phyloP scores from a whole-genome alignment of 2,888 invertebrate genomes.

The Lasioglossum leucozonium region DNA sequence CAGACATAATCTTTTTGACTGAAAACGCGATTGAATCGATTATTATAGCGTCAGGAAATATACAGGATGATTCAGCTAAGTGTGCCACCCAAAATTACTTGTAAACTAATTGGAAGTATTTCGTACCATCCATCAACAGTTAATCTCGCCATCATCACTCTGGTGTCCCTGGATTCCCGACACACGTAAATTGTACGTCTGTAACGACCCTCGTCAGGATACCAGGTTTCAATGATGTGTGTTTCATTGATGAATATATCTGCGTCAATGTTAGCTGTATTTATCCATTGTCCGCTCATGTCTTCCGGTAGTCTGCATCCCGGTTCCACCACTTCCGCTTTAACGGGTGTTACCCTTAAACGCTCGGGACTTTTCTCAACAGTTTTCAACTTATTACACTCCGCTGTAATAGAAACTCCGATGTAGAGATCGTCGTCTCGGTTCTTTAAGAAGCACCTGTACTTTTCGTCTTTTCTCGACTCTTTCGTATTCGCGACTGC shows the following conservation, averaged over 20 bases:
- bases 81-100: background rate
- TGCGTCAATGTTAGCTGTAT: slow-evolving; percentile 98
- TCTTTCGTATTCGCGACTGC: slow-evolving; percentile 99
- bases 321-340: slow-evolving; percentile 95
- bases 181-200: slow-evolving; percentile 97
- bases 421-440: slow-evolving; percentile 96
- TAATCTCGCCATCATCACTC: slow-evolving; percentile 98
- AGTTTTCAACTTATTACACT: slow-evolving; percentile 96
- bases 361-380: slow-evolving; percentile 97
- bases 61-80: too few relatives aligned
- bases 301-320: slow-evolving; percentile 97
- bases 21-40: slow-evolving; percentile 71
- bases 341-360: slow-evolving; percentile 93
- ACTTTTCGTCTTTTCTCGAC: slow-evolving; percentile 97
- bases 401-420: slow-evolving; percentile 96
- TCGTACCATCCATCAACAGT: slow-evolving; percentile 96
- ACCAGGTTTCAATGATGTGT: slow-evolving; percentile 97
- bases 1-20: slow-evolving; percentile 99
- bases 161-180: slow-evolving; percentile 94
- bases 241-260: slow-evolving; percentile 97
- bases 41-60: slow-evolving; percentile 33
- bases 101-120: background rate
- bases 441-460: slow-evolving; percentile 97
- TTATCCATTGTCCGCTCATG: slow-evolving; percentile 97
- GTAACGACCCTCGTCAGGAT: slow-evolving; percentile 95